These are phyloP conservation scores for Vombatus ursinus DNA, from an alignment of 2,113 vertebrate genomes.

Conservation along the genomic window DNA sequence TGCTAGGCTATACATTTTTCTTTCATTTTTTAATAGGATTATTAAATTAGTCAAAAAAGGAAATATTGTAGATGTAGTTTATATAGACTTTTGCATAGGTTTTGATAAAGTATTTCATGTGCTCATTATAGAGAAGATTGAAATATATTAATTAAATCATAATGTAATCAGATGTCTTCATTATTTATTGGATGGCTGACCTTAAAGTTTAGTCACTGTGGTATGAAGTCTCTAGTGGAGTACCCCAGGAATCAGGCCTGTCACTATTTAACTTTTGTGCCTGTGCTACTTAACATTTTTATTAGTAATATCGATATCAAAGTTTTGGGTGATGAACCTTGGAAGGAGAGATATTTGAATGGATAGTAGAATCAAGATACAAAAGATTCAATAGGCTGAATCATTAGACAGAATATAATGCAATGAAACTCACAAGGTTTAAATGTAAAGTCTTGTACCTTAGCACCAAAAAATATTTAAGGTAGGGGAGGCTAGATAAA, in stretches of 20 bases:
- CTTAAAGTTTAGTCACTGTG: neutral
- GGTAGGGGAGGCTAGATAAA: too few relatives aligned
- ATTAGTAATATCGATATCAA: too few relatives aligned
- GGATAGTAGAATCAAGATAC: too few relatives aligned
- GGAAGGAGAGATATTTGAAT: too few relatives aligned
- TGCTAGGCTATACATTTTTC: too few relatives aligned
- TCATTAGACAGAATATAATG: too few relatives aligned
- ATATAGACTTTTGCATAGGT: neutral
- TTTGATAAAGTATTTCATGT: neutral
- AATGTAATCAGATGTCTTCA: neutral
- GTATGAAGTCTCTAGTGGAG: neutral
- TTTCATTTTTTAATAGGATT: neutral
- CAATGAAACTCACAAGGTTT: too few relatives aligned
- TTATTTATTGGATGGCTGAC: neutral
- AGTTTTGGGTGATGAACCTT: too few relatives aligned
- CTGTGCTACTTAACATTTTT: neutral
- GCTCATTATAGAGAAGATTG: neutral
- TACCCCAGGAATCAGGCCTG: neutral
- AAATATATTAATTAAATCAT: neutral
- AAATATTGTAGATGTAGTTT: neutral
- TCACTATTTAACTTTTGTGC: neutral
- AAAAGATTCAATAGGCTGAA: too few relatives aligned
- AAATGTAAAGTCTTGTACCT: too few relatives aligned
- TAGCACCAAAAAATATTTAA: too few relatives aligned
- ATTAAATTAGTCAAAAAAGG: neutral